Base-by-base conservation (phyloP, 1,140 invertebrate species). In the Pararge aegeria region DNA sequence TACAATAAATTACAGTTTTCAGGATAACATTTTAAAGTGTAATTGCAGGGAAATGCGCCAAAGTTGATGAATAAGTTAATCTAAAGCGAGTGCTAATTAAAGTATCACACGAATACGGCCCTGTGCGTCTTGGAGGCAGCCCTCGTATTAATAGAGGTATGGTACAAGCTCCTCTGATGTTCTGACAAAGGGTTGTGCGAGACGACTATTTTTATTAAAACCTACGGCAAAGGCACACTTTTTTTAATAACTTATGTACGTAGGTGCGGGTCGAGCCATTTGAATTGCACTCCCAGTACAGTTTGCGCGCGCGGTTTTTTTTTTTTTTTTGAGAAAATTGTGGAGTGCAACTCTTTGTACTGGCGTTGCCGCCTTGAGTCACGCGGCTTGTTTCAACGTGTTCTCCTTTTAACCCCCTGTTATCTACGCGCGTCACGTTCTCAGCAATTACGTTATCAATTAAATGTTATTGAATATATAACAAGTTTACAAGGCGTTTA, bases 191-290 rank as follows among this genome's bases (percentile, higher is more conserved):
- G 81, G 73, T 82, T 77, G 71, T 72, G 78, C 74, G 74, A 78
- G 82, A 84, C 82, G 80, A 83, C 86, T 89, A 86, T 89, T 89
- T 89, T 88, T 87, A 89, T 86, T 87, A 89, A 85, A 89, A 84
- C 83, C 83, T 83, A 76, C 78, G 63, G 72, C 80, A 78, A 78
- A 85, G 83, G 79, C 86, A 80, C 75, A 83, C 78, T 87, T 89
- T 88, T 86, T 87, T 89, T 89, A 89, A 89, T 89, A 89, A 89
- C 86, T 87, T 87, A 89, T 89, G 86, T 87, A 83, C 78, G 80
- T 85, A 84, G 79, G 83, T 87, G 80, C 78, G 78, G 80, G 80
- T 84, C 81, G 83, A 81, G 79, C 78, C 86, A 87, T 87, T 87
- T 89, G 79, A 87, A 87, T 83, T 85, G 77, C 86, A 80, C 83